A percentile compares a stretch with the other conserved stretches of the same genome.
phyloP scores from a whole-genome alignment of 2,113 vertebrate species.

The Python bivittatus region DNA sequence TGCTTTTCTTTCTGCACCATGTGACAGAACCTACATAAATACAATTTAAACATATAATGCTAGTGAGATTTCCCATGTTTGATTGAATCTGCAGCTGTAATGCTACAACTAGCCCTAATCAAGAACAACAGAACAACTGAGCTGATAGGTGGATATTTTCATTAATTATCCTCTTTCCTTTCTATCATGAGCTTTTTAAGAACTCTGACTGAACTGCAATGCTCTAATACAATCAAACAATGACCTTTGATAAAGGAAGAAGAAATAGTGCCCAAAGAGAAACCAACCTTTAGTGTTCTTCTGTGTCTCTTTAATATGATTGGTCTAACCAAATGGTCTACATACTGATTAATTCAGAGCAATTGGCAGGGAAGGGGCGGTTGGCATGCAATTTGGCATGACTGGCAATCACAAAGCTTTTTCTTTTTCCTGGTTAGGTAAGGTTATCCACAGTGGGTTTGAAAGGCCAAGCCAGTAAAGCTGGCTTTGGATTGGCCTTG shows the following conservation, averaged over 20 bases:
- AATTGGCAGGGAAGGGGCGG: neutral
- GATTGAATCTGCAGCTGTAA: neutral
- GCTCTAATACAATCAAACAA: neutral
- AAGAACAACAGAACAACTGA: neutral
- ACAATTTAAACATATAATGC: neutral
- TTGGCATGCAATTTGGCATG: neutral
- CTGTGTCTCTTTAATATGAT: neutral
- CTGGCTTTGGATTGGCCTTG: neutral
- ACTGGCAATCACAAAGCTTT: neutral
- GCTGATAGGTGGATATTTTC: neutral
- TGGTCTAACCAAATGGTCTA: neutral
- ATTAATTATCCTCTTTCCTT: neutral
- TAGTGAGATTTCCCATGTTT: neutral
- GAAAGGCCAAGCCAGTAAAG: neutral
- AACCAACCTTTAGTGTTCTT: too few relatives aligned
- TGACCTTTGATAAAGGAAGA: neutral
- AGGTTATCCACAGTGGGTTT: neutral
- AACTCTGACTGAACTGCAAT: neutral
- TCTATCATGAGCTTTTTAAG: neutral
- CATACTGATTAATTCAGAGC: neutral
- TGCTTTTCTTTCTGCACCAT: neutral
- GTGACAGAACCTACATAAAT: neutral
- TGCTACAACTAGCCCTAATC: neutral
- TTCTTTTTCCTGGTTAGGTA: neutral
- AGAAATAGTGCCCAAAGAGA: neutral